Evolutionary conservation across 2,797 vertebrate genomes (phyloP), one percentile per base, ranked within the genome.

Genomic region (Takifugu ocellatus): DNA sequence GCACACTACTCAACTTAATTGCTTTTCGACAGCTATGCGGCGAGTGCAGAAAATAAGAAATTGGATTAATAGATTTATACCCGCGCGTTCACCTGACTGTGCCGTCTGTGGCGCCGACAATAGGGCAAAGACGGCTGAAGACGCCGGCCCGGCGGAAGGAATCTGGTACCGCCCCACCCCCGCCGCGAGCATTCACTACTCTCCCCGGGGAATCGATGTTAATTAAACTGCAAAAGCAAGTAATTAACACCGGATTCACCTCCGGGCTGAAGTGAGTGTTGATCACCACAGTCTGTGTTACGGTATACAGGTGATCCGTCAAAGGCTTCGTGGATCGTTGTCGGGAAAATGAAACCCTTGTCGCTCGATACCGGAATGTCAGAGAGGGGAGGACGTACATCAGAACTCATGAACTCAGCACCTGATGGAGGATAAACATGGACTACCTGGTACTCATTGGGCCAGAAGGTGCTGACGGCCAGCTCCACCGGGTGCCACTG

Each of bases 401-500:
- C 36, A 25, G 51, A 14, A 46, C 43, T 6, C 43, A 7, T 21
- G 14, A 44, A 8, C 43, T 21, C 43, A n/a, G 5, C 44, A 9
- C 3, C 1, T 17, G 16, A 46, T 1, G 17, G 44, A 46, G 3
- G 11, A 21, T 17, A 21, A 46, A 46, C 16, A n/a, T 7, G 44
- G 75, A 98, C 96, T 76, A 98, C 96, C 96, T 98, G 96, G 77
- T 98, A 98, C 74, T 97, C 94, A 3, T 90, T 98, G 61, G 96
- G 96, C 95, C 95, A 98, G 88, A 98, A 98, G 70, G 94, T 94
- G 89, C 95, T 98, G 87, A 98, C 94, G 0, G 96, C 95, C 83
- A 98, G 78, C 80, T 98, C 96, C 0, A 95, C 94, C 80, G 96
- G 95, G 81, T 97, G 94, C 96, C 96, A 98, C 88, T 96, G 95